These are phyloP conservation scores for Coregonus clupeaformis DNA, from an alignment of 2,113 vertebrate genomes.

Conservation along the genomic window DNA sequence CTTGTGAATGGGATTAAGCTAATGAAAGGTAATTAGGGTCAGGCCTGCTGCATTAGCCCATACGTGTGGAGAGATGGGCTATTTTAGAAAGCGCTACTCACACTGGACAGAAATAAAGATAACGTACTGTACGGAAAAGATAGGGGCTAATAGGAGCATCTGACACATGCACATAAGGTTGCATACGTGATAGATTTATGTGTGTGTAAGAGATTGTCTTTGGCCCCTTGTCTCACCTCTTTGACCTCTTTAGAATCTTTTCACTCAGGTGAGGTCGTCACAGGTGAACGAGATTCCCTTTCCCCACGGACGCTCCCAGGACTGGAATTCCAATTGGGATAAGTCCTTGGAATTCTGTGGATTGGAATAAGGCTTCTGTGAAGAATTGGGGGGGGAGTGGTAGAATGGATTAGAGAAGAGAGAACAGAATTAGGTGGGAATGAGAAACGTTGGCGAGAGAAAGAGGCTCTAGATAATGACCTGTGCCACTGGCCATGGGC, in stretches of 20 bases:
- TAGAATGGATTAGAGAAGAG: slow-evolving; percentile 2
- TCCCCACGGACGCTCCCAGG: not conserved
- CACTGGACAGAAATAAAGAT: not conserved
- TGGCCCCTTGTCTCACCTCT: not conserved
- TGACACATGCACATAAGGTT: not conserved
- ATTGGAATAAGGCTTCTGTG: not conserved
- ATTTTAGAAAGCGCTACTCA: slow-evolving; percentile 46
- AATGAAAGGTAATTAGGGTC: slow-evolving; percentile 57
- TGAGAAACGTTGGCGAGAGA: not conserved
- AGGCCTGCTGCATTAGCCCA: slow-evolving; percentile 45
- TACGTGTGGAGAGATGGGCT: slow-evolving; percentile 46
- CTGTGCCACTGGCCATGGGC: not conserved
- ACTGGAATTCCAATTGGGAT: slow-evolving; percentile 17
- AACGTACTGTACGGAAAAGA: not conserved
- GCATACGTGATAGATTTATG: not conserved
- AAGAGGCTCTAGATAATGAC: slow-evolving; percentile 2
- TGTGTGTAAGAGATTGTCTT: not conserved
- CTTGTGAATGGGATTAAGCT: slow-evolving; percentile 52
- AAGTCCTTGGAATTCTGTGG: slow-evolving; percentile 5
- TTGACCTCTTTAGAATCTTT: not conserved
- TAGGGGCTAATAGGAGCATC: not conserved
- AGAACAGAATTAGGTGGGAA: not conserved
- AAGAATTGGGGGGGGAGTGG: not conserved
- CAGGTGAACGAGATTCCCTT: slow-evolving; percentile 10
- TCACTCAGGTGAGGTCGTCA: slow-evolving; percentile 12